These are phyloP conservation scores for Craseonycteris thonglongyai DNA, from an alignment of 2,113 vertebrate species.

Conservation along the genomic window DNA sequence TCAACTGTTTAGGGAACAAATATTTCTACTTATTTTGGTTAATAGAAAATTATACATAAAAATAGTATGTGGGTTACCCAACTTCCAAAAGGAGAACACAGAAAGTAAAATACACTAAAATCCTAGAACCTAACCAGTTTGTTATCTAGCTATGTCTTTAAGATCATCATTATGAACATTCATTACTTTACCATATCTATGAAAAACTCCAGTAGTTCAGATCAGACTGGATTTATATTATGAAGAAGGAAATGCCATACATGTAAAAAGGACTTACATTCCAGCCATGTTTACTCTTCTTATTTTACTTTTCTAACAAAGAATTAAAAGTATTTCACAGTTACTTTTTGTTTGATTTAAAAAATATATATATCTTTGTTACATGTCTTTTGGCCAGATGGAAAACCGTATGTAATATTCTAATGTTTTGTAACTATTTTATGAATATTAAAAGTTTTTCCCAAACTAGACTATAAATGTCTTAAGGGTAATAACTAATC, in stretches of 20 bases:
- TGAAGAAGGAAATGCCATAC: not conserved
- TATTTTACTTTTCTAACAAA: not conserved
- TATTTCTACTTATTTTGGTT: not conserved
- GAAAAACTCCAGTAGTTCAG: not conserved
- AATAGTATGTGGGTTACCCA: not conserved
- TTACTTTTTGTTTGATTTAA: not conserved
- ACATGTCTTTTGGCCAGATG: not conserved
- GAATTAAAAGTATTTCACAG: not conserved
- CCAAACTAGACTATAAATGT: not conserved
- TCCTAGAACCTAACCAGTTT: not conserved
- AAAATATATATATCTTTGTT: not conserved
- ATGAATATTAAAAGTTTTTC: not conserved
- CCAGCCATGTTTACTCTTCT: not conserved
- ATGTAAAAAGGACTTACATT: not conserved
- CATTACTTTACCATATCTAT: not conserved
- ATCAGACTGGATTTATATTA: not conserved
- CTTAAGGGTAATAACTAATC: not conserved
- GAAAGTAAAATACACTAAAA: slow-evolving; percentile 1
- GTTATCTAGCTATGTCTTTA: not conserved
- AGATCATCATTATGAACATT: not conserved
- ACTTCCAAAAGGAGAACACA: slow-evolving; percentile 4
- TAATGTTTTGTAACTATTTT: not conserved
- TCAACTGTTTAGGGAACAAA: not conserved
- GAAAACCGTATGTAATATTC: slow-evolving; percentile 1
- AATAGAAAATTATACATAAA: slow-evolving; percentile 20